Percentiles rank a stretch among this genome's conserved stretches.
phyloP scores from a whole-genome alignment of 1,140 invertebrate species.

The Caenorhabditis brenneri region DNA sequence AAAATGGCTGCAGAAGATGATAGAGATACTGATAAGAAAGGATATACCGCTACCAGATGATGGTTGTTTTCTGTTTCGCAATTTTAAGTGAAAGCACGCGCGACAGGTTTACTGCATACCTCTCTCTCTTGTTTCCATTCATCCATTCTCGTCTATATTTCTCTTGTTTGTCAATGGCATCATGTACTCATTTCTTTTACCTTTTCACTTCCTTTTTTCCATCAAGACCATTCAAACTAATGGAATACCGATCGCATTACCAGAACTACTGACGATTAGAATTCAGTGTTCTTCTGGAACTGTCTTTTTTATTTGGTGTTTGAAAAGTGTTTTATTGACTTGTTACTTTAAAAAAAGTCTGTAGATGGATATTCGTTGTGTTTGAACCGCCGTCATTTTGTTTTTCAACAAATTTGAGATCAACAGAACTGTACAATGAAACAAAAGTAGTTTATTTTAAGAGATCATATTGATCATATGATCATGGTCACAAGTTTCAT shows the following conservation, averaged over 20 bases:
- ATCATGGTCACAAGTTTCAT: no score
- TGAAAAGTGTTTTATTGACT: no score
- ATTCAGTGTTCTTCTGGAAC: no score
- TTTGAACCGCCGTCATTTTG: no score
- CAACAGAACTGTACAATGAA: no score
- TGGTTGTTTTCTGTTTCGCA: slow-evolving; percentile 25
- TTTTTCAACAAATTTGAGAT: no score
- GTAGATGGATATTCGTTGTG: no score
- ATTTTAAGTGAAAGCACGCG: slow-evolving; percentile 33
- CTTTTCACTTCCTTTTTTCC: neutral
- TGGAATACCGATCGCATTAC: neutral
- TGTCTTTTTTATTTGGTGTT: no score
- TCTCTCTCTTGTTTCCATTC: no score
- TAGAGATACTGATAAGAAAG: neutral
- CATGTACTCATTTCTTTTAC: slow-evolving; percentile 29
- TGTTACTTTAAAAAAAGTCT: no score
- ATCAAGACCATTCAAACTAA: slow-evolving; percentile 13
- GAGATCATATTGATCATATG: no score
- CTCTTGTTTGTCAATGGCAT: slow-evolving; percentile 32
- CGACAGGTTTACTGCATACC: slow-evolving; percentile 41
- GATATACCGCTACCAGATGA: neutral
- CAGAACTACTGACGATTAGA: neutral
- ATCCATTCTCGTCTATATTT: neutral
- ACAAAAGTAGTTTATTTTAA: no score
- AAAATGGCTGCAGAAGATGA: neutral